These are phyloP conservation scores for Diaperis boleti DNA, from an alignment of 2,888 invertebrate genomes.

Conservation along the genomic window DNA sequence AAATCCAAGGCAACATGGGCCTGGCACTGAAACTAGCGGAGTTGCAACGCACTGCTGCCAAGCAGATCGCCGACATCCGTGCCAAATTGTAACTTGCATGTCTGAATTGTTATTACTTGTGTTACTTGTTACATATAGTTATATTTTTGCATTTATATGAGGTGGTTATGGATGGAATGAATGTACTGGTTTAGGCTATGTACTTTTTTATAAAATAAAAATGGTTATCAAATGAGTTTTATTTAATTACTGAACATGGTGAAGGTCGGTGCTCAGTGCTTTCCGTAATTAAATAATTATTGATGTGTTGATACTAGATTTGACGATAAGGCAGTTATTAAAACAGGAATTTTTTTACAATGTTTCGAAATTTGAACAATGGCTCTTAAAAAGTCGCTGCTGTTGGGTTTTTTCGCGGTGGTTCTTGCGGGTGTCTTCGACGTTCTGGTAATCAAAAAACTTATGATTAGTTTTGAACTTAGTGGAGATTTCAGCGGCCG, in stretches of 20 bases:
- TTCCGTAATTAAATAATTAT: conserved; percentile 3
- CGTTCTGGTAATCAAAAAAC: conserved; percentile 10
- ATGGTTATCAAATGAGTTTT: conserved; percentile 43
- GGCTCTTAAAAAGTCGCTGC: neutral
- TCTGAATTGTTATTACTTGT: conserved; percentile 5
- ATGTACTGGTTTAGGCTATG: conserved; percentile 19
- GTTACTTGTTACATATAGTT: conserved; percentile 3
- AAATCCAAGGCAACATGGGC: conserved; percentile 97
- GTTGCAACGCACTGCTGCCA: conserved; percentile 80
- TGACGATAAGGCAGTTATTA: conserved; percentile 10
- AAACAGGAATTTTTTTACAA: neutral
- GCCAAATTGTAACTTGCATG: conserved; percentile 76
- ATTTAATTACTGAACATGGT: conserved; percentile 39
- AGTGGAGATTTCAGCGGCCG: conserved; percentile 43
- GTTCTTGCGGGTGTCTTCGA: conserved; percentile 1
- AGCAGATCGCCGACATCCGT: conserved; percentile 79
- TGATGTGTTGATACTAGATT: conserved; percentile 4
- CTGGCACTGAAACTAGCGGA: conserved; percentile 94
- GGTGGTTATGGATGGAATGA: conserved; percentile 27
- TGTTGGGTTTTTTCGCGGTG: neutral
- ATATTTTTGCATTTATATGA: neutral
- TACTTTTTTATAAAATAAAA: conserved; percentile 24
- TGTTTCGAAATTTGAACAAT: neutral
- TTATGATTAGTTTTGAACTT: neutral
- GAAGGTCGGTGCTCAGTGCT: conserved; percentile 39